These are phyloP conservation scores for Diorhabda elongata DNA, from an alignment of 1,140 invertebrate genomes.

Conservation along the genomic window DNA sequence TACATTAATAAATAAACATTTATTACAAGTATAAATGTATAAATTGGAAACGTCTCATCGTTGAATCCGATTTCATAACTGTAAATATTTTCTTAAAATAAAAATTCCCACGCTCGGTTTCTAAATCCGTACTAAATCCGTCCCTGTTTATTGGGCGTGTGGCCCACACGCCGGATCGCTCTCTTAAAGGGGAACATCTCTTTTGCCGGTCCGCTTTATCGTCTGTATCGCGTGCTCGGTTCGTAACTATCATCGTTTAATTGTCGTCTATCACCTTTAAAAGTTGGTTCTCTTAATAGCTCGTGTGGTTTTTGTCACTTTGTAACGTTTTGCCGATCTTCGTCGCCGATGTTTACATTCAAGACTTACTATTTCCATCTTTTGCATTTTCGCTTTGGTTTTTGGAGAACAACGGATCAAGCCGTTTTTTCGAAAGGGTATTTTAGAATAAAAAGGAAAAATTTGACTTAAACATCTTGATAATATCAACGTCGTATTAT, in stretches of 20 bases:
- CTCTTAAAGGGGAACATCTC: slow-evolving; percentile 28
- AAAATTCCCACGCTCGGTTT: not conserved
- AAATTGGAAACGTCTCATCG: too few species aligned
- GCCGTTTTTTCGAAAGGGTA: not conserved
- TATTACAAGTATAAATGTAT: too few species aligned
- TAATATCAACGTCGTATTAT: too few species aligned
- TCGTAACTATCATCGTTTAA: slow-evolving; percentile 31
- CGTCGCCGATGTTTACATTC: not conserved
- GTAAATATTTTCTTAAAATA: not conserved
- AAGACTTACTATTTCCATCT: not conserved
- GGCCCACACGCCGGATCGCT: slow-evolving; percentile 27
- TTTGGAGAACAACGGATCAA: not conserved
- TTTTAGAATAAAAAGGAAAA: too few species aligned
- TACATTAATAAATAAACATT: too few species aligned
- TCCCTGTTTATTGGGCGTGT: slow-evolving; percentile 29
- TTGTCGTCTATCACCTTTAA: slow-evolving; percentile 33
- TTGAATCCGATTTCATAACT: too few species aligned
- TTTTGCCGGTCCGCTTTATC: slow-evolving; percentile 21
- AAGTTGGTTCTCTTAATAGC: slow-evolving; percentile 31
- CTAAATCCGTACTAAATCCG: slow-evolving; percentile 15
- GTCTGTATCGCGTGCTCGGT: slow-evolving; percentile 24
- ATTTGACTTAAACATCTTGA: too few species aligned
- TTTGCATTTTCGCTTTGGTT: not conserved
- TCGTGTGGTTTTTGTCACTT: slow-evolving; percentile 37
- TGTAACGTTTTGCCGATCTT: slow-evolving; percentile 28